Base-by-base conservation (phyloP, 2,888 invertebrate species). In the Biston stratarius region DNA sequence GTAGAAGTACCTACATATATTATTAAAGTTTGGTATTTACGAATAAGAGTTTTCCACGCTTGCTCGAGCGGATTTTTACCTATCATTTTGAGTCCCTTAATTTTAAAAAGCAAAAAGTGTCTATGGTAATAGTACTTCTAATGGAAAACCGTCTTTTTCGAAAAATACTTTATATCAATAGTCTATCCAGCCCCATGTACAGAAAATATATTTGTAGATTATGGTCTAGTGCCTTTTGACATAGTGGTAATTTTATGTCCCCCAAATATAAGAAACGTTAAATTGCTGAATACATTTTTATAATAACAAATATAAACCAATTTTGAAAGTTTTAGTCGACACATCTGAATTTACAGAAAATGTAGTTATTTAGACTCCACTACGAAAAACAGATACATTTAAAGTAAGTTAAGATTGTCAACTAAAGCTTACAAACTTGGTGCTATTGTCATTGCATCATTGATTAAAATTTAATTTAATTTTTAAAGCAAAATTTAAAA, bases 211-310 rank as follows among this genome's bases (percentile, higher is more conserved):
- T 88, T 70, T 67, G 88, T 92, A 92, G 90, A 83, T 83, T 92
- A 91, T 89, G 88, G 89, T 90, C 85, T 92, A 92, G 92, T 92
- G 92, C 92, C 92, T 93, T 93, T 85, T 84, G 84, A 82, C 82
- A 82, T 88, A 90, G 87, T 82, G 51, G 87, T 91, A 88, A 87
- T 87, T 88, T 86, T 84, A 80, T 79, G 73, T 72, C 73, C 74
- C 76, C 33, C 45, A 52, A 72, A 69, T 70, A 67, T 67, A 66
- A 63, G 38, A 68, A 33, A 61, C 59, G 33, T 61, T 9, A 51
- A 53, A 49, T 52, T 53, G 40, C 53, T 49, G 42, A 47, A 45
- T 45, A 62, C 40, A 38, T 56, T 42, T 57, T 45, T 52, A 49
- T 36, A 14, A n/a, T n/a, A 52, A 24, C 3, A 24, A 1, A 24